phyloP scores from a whole-genome alignment of 2,797 vertebrate species.

The Spheniscus humboldti region DNA sequence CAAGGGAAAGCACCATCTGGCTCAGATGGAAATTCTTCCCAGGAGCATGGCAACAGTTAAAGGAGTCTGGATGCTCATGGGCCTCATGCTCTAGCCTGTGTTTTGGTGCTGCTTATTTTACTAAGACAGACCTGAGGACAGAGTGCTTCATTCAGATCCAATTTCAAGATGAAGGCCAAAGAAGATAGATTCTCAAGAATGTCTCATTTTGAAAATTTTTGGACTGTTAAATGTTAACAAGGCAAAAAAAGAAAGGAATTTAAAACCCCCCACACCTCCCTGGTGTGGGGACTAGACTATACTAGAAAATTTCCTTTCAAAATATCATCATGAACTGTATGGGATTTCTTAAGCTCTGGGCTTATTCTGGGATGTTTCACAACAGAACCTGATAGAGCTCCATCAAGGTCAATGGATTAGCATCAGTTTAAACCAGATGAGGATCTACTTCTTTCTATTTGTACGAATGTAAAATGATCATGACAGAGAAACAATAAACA shows the following conservation, averaged over 20 bases:
- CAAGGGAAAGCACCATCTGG: not conserved
- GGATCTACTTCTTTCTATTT: not conserved
- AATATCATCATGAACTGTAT: not conserved
- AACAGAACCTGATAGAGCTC: not conserved
- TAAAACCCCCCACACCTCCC: accelerated
- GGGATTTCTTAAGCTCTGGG: not conserved
- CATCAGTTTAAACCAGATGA: not conserved
- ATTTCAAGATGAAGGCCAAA: not conserved
- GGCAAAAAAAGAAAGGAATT: not conserved
- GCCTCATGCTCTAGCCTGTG: not conserved
- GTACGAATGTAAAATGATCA: not conserved
- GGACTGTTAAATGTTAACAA: not conserved
- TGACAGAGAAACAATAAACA: not conserved
- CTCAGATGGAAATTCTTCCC: not conserved
- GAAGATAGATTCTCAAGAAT: not conserved
- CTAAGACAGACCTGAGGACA: not conserved
- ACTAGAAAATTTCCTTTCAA: not conserved
- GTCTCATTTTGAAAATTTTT: not conserved
- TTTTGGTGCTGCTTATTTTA: not conserved
- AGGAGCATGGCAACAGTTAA: not conserved
- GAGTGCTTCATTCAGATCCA: not conserved
- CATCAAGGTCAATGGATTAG: not conserved
- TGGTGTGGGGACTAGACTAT: not conserved
- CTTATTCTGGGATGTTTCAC: not conserved
- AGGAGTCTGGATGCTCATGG: not conserved